Conservation (phyloP, 1,140 invertebrate genomes). For the Plodia interpunctella region DNA sequence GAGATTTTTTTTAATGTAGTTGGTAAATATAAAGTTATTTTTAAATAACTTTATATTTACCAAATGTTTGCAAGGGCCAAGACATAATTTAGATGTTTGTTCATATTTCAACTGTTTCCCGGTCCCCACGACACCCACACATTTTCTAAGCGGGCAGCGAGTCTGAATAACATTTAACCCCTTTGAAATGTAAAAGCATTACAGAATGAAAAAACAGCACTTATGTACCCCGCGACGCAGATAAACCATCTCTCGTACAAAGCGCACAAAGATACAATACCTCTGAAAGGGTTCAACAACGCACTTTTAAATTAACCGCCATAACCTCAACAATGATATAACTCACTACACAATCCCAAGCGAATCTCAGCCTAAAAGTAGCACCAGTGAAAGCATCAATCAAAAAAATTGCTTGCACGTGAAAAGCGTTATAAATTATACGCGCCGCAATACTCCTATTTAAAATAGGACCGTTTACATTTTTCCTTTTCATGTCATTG, state of each 20-base stretch:
- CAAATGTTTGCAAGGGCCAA: background rate
- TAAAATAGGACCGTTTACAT: conserved; percentile 73
- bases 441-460: conserved; percentile 52
- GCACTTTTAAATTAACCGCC: conserved; percentile 75
- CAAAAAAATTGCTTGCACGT: conserved; percentile 32
- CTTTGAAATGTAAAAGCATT: conserved; percentile 77
- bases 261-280: conserved; percentile 76
- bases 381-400: conserved; percentile 19
- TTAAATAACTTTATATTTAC: no score
- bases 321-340: conserved; percentile 41
- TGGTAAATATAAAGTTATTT: no score
- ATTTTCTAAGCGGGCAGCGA: conserved; percentile 66
- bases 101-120: conserved; percentile 32
- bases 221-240: conserved; percentile 74
- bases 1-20: no score
- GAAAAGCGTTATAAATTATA: conserved; percentile 57
- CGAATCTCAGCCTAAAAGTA: conserved; percentile 36
- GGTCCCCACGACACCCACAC: conserved; percentile 64
- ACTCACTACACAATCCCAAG: conserved; percentile 23
- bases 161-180: conserved; percentile 75
- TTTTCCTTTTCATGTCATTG: conserved; percentile 77
- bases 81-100: background rate
- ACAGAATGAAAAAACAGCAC: conserved; percentile 77
- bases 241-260: conserved; percentile 76
- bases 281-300: conserved; percentile 77